Percentiles rank a stretch among this genome's conserved stretches.
Evolutionary conservation across 1,140 invertebrate genomes (phyloP).

Genomic region (Drosophila murphyi): DNA sequence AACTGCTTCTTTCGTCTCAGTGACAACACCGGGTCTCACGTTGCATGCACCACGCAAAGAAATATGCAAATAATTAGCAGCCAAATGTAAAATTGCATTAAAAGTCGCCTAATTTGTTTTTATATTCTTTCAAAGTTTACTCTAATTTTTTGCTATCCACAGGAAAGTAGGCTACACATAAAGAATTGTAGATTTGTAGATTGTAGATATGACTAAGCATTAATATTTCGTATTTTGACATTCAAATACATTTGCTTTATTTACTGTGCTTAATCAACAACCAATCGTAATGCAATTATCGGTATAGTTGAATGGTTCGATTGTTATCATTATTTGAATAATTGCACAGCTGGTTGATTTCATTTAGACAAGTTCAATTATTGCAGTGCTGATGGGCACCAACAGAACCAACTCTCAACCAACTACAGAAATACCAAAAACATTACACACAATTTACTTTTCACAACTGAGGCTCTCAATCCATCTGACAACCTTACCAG

Average conservation of each 20-base stretch:
- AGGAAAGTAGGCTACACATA: too few relatives aligned
- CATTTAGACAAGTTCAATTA: constrained; percentile 43
- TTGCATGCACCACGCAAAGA: constrained; percentile 46
- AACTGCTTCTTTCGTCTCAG: neutral
- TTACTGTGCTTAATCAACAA: neutral
- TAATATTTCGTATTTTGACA: too few relatives aligned
- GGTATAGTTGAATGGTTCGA: constrained; percentile 12
- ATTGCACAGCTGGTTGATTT: constrained; percentile 32
- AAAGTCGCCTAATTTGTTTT: constrained; percentile 1
- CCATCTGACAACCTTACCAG: constrained; percentile 25
- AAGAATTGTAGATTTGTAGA: too few relatives aligned
- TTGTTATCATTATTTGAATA: too few relatives aligned
- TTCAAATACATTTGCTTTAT: neutral
- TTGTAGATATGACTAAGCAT: too few relatives aligned
- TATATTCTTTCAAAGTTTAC: neutral
- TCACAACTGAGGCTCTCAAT: constrained; percentile 36
- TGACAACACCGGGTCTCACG: constrained; percentile 8
- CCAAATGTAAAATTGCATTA: constrained; percentile 37
- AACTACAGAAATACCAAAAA: constrained; percentile 29
- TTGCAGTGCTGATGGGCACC: constrained; percentile 35
- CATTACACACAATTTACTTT: constrained; percentile 47
- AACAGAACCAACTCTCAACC: neutral
- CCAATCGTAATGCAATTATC: constrained; percentile 28
- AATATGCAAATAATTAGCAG: constrained; percentile 74
- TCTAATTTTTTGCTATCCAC: neutral